Evolutionary conservation across 2,888 invertebrate genomes (phyloP).

Genomic region (Caenorhabditis sp.): DNA sequence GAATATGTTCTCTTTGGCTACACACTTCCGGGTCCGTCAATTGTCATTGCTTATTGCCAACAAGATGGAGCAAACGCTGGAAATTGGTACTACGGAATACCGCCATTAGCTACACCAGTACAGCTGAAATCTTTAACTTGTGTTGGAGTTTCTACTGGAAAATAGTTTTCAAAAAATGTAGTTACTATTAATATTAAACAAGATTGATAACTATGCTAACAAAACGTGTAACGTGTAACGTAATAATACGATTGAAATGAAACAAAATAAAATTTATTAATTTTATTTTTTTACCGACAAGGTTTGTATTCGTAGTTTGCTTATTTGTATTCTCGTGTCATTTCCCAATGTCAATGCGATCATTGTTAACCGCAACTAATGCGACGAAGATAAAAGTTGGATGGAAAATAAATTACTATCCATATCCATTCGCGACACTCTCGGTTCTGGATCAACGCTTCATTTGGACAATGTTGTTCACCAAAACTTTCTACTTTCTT

Average conservation of each 20-base stretch:
- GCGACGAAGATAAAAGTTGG: not conserved
- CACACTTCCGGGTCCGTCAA: not conserved
- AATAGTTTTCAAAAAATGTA: not conserved
- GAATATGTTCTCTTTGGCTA: not conserved
- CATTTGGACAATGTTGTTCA: conserved; percentile 8
- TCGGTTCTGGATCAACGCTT: not conserved
- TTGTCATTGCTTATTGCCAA: conserved; percentile 23
- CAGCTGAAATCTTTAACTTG: not conserved
- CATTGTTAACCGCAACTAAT: not conserved
- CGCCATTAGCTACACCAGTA: conserved; percentile 16
- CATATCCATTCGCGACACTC: not conserved
- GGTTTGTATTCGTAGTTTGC: not conserved
- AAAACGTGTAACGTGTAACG: too few species aligned
- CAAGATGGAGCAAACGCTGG: conserved; percentile 38
- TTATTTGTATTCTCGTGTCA: not conserved
- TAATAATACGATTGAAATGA: too few species aligned
- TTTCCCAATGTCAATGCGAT: not conserved
- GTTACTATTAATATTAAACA: too few species aligned
- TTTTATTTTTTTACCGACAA: too few species aligned
- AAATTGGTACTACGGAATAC: conserved; percentile 34
- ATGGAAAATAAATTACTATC: not conserved
- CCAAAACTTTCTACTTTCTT: conserved; percentile 1
- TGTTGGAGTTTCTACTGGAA: not conserved
- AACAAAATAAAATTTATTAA: too few species aligned
- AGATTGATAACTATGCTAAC: too few species aligned